Base-by-base conservation (phyloP, 1,140 invertebrate genomes). In the Drosophila truncata region DNA sequence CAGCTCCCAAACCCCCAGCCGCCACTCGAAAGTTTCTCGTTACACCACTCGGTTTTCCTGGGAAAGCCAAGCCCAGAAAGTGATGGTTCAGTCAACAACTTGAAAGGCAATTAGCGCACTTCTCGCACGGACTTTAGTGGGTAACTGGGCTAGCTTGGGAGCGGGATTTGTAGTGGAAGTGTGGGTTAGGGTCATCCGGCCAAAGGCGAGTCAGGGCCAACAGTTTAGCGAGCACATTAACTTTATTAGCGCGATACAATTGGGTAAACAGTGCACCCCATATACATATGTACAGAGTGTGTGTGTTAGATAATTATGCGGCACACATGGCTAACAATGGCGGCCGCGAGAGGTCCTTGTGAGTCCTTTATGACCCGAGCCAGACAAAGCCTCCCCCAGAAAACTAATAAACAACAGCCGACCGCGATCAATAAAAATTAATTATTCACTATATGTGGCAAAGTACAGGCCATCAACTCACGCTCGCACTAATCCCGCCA, bases 391-490 rank as follows among this genome's bases (percentile, higher is more conserved):
- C 20, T 3, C 44, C 44, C 44, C 69, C 50, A 49, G 52, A 65
- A 86, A 87, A 83, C 84, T 88, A 83, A 88, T 87, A 87, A 87
- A 88, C 83, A 78, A 80, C 72, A 79, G 39, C 60, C 42, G 37
- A 73, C 47, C 63, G 82, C 85, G 85, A 90, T 90, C 85, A 91
- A 90, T 90, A 90, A 90, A 90, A 82, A 60, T 90, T 90, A 90
- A 90, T 90, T 90, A 90, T 90, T 90, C 86, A 90, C 81, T 84
- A 81, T 70, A 49, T 49, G 54, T 31, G 63, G 67, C 42, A 69
- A 57, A 60, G 69, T 49, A 70, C 65, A 70, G 64, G 61, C 82
- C 67, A 82, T 82, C 80, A 81, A 90, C 78, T 88, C 83, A 79
- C 71, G 59, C 78, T 69, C 46, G 52, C 60, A 79, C 78, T 81